Evolutionary conservation across 2,113 vertebrate species (phyloP), one percentile per base, ranked within the genome.

Genomic region (Numida meleagris): DNA sequence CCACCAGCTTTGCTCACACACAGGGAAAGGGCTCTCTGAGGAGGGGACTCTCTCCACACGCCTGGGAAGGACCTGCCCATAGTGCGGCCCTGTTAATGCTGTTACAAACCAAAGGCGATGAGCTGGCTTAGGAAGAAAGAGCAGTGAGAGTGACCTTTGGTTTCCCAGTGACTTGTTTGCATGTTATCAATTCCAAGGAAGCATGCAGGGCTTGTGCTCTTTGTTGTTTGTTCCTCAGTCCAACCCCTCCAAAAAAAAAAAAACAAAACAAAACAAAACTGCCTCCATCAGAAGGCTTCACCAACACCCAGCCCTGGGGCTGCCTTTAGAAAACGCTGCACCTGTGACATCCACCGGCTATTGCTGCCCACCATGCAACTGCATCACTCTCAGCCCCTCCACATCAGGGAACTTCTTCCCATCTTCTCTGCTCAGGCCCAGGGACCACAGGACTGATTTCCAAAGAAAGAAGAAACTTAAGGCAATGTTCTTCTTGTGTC

Each of bases 1-100:
- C 40, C 2, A 1, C 33, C 29, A 11, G 18, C 6, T 89, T 82
- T 65, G 42, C 0, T 57, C 0, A 34, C 10, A n/a, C 33, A 24
- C 61, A 63, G 17, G 36, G 61, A 27, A 63, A 29, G 61, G 38
- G 23, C 38, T 61, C 40, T 5, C 4, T 14, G 24, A 7, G 29
- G 4, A 36, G 63, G 48, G 20, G n/a, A 70, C 63, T 89, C 33
- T 68, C 48, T 57, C 0, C 1, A 25, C 24, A 61, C n/a, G 78
- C 8, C 10, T 5, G 4, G 25, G 20, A 63, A 86, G 57, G 65
- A 24, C 42, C 59, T 66, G 48, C 57, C 80, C 38, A 25, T 70
- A 66, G 48, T 36, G 25, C 79, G n/a, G 48, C 5, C 29, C 27
- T 58, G 4, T 76, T 24, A 53, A 71, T 62, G 19, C 25, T 42